Evolutionary conservation across 2,888 invertebrate genomes (phyloP).

Genomic region (Gandaritis pyraliata): DNA sequence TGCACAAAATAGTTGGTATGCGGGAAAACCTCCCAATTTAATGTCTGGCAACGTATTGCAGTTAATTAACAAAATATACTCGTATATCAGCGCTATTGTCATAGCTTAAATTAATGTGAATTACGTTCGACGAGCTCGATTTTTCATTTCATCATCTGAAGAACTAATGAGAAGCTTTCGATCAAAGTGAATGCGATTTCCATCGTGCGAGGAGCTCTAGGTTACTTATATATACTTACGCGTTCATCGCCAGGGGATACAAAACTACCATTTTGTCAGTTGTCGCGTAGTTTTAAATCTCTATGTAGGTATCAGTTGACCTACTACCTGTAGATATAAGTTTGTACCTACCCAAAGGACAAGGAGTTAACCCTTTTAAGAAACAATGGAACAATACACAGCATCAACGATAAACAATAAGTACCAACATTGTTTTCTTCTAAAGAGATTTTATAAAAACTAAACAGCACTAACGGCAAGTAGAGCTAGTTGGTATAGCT

Average conservation of each 20-base stretch:
- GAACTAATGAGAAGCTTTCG: conserved; percentile 3
- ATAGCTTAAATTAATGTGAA: conserved; percentile 15
- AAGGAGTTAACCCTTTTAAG: too few species aligned
- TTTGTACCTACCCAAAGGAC: too few species aligned
- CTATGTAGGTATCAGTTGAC: too few species aligned
- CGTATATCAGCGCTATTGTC: conserved; percentile 19
- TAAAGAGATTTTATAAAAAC: too few species aligned
- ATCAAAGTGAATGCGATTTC: neutral
- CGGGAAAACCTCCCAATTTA: conserved; percentile 31
- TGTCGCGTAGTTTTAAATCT: too few species aligned
- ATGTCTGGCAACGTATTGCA: conserved; percentile 34
- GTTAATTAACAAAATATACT: conserved; percentile 34
- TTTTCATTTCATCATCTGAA: conserved; percentile 10
- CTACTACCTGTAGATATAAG: too few species aligned
- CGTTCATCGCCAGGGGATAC: too few species aligned
- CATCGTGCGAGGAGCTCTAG: too few species aligned
- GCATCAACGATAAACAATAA: too few species aligned
- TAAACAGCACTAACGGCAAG: conserved; percentile 1
- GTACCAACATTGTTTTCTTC: neutral
- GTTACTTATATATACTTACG: too few species aligned
- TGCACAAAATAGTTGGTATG: conserved; percentile 34
- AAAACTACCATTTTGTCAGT: too few species aligned
- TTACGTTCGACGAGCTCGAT: conserved; percentile 8
- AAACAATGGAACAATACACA: too few species aligned
- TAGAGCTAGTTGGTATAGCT: conserved; percentile 16